Evolutionary conservation across 1,140 invertebrate genomes (phyloP).

Genomic region (Bicyclus anynana): DNA sequence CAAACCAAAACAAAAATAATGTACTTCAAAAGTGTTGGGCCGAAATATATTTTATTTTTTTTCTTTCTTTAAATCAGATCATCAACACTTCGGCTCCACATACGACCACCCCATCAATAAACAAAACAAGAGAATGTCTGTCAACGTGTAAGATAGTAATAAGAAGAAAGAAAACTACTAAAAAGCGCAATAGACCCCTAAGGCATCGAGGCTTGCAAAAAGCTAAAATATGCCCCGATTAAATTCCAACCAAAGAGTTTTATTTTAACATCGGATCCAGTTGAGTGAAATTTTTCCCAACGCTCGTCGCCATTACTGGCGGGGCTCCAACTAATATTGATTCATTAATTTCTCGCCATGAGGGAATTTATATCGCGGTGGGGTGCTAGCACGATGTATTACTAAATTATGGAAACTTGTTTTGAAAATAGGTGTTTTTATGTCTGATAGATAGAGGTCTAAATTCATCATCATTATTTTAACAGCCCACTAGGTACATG

Average conservation of each 20-base stretch:
- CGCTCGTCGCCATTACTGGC: slow-evolving; percentile 7
- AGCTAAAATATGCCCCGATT: slow-evolving; percentile 14
- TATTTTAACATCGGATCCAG: slow-evolving; percentile 7
- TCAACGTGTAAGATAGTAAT: too few relatives aligned
- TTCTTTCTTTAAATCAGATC: too few relatives aligned
- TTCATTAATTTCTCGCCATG: slow-evolving; percentile 15
- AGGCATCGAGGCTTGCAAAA: neutral
- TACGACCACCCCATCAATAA: too few relatives aligned
- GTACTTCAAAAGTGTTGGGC: too few relatives aligned
- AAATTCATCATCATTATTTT: too few relatives aligned
- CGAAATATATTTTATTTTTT: too few relatives aligned
- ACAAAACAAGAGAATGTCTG: too few relatives aligned
- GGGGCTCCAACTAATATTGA: slow-evolving; percentile 12
- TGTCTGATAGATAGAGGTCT: too few relatives aligned
- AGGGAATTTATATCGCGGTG: slow-evolving; percentile 1
- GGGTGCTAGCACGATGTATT: neutral
- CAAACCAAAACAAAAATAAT: too few relatives aligned
- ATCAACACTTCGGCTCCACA: too few relatives aligned
- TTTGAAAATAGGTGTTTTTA: neutral
- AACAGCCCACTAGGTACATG: too few relatives aligned
- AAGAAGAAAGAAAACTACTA: too few relatives aligned
- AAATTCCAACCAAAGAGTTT: slow-evolving; percentile 14
- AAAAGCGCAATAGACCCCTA: neutral
- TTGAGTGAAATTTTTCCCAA: slow-evolving; percentile 14
- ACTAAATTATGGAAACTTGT: neutral